Evolutionary conservation across 2,888 invertebrate genomes (phyloP).

Genomic region (Cryptocephalus moraei): DNA sequence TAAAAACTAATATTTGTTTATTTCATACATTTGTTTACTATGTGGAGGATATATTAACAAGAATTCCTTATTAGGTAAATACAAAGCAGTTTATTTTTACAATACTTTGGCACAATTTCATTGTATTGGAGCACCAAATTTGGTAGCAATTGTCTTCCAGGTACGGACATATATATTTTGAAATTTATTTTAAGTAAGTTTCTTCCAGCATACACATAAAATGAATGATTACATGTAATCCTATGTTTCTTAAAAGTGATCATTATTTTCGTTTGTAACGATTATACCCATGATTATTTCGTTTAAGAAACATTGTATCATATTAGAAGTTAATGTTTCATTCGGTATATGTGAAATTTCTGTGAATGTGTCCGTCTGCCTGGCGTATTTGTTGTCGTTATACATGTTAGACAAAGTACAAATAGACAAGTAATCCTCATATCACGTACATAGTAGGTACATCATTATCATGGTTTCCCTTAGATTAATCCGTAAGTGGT

Average conservation of each 20-base stretch:
- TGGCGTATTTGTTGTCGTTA: slow-evolving; percentile 1
- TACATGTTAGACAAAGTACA: slow-evolving; percentile 2
- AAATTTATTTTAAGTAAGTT: no score
- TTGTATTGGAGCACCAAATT: slow-evolving; percentile 24
- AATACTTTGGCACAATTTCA: slow-evolving; percentile 22
- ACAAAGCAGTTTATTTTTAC: slow-evolving; percentile 15
- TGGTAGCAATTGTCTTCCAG: slow-evolving; percentile 10
- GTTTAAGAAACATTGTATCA: no score
- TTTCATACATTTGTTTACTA: slow-evolving; percentile 23
- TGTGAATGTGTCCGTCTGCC: slow-evolving; percentile 11
- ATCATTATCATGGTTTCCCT: no score
- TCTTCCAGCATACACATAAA: no score
- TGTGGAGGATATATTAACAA: slow-evolving; percentile 27
- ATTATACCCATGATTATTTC: no score
- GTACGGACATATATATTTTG: not conserved
- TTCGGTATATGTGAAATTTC: no score
- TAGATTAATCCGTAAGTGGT: not conserved
- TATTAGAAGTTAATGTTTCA: no score
- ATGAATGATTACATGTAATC: no score
- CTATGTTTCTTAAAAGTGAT: no score
- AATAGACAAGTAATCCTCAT: slow-evolving; percentile 6
- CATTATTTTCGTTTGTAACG: no score
- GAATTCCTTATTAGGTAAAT: slow-evolving; percentile 28
- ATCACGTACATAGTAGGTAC: slow-evolving; percentile 2
- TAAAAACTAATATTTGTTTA: slow-evolving; percentile 25